A percentile compares a stretch with the other conserved stretches of the same genome.
phyloP scores from a whole-genome alignment of 2,888 invertebrate species.

The Meteorus colon region DNA sequence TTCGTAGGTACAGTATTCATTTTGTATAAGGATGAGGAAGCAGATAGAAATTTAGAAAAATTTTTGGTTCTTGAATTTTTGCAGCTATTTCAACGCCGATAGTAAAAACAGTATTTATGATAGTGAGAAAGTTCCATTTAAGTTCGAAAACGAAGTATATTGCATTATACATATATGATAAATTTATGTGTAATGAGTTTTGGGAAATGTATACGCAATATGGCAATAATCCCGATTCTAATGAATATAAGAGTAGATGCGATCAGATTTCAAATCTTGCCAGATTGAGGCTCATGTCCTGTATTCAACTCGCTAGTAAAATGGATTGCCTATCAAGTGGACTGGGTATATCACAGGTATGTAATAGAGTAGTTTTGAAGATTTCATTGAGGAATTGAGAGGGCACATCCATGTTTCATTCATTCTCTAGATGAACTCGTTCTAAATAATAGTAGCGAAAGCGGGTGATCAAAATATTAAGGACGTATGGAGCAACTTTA shows the following conservation, averaged over 20 bases:
- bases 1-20: conserved; percentile 56
- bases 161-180: conserved; percentile 66
- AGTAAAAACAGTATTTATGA: conserved; percentile 59
- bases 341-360: conserved; percentile 59
- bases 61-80: conserved; percentile 13
- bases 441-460: neutral
- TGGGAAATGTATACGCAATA: conserved; percentile 54
- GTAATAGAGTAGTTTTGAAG: too few relatives aligned
- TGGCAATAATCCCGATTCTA: conserved; percentile 13
- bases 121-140: conserved; percentile 59
- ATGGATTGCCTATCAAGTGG: conserved; percentile 59
- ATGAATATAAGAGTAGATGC: conserved; percentile 52
- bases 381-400: too few relatives aligned
- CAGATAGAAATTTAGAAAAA: conserved; percentile 13
- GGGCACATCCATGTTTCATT: too few relatives aligned
- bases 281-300: conserved; percentile 63
- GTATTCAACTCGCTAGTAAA: conserved; percentile 68
- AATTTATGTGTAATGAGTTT: conserved; percentile 61
- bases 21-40: conserved; percentile 8
- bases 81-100: conserved; percentile 59
- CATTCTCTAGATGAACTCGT: neutral
- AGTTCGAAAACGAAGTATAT: conserved; percentile 61
- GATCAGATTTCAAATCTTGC: conserved; percentile 55
- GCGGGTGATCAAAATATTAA: too few relatives aligned
- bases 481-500: too few relatives aligned